phyloP scores from a whole-genome alignment of 2,797 vertebrate species.

The Calcarius lapponicus region DNA sequence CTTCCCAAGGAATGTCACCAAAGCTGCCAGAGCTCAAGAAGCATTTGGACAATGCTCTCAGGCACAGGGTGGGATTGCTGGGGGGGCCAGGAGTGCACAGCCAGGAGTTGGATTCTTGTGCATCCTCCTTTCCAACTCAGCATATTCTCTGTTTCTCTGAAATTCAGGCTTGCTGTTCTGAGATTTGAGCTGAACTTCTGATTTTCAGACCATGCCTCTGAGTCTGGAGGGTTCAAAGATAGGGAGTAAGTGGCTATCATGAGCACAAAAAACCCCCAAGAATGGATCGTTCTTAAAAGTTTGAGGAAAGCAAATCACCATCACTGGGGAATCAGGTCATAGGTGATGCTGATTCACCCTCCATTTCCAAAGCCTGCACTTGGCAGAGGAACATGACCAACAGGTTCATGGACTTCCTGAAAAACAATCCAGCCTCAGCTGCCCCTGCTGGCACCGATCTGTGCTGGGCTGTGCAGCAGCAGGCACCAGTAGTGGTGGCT shows the following conservation, averaged over 20 bases:
- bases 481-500: neutral
- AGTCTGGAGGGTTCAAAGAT: neutral
- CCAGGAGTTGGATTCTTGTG: neutral
- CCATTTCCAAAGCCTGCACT: neutral
- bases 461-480: neutral
- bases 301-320: neutral
- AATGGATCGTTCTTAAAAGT: neutral
- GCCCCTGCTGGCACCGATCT: neutral
- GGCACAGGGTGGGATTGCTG: neutral
- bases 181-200: neutral
- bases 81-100: neutral
- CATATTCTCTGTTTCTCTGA: neutral
- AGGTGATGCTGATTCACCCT: neutral
- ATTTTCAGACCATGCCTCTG: neutral
- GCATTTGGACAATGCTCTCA: neutral
- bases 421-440: neutral
- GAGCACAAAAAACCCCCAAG: neutral
- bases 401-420: neutral
- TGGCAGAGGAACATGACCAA: neutral
- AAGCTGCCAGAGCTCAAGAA: neutral
- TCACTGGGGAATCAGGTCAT: neutral
- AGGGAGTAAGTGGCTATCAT: neutral
- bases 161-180: neutral
- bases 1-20: neutral
- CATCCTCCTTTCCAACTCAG: neutral